A percentile compares a stretch with the other conserved stretches of the same genome.
These are phyloP conservation scores for Sebastes fasciatus DNA, from an alignment of 2,113 vertebrate species.

Conservation along the genomic window DNA sequence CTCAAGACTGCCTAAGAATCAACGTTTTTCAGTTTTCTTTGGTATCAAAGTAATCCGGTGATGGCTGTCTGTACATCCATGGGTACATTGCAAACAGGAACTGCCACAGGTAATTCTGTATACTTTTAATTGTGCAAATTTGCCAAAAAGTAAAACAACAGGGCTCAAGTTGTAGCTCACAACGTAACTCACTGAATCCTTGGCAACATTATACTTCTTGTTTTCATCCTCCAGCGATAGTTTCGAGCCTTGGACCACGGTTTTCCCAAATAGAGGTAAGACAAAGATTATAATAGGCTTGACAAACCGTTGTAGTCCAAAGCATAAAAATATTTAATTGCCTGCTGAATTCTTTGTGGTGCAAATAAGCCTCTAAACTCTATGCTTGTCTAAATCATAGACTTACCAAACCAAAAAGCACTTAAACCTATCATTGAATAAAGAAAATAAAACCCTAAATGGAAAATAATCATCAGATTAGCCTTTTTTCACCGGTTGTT, in stretches of 20 bases:
- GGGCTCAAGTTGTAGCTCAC: too few species aligned
- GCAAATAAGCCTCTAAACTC: neutral
- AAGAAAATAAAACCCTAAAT: neutral
- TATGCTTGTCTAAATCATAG: neutral
- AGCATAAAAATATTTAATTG: neutral
- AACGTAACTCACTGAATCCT: neutral
- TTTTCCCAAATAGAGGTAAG: neutral
- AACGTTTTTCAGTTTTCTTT: neutral
- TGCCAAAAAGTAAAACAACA: neutral
- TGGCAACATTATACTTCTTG: neutral
- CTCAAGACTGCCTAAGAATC: neutral
- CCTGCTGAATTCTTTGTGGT: neutral
- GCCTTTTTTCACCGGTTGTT: rapidly evolving
- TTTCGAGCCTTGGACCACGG: neutral
- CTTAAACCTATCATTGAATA: neutral
- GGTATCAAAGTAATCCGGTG: neutral
- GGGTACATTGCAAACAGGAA: neutral
- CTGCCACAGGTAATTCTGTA: neutral
- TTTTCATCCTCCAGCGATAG: neutral
- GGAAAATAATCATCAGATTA: neutral
- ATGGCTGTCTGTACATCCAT: neutral
- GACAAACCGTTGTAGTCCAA: neutral
- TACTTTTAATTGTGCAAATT: neutral
- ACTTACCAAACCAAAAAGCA: constrained; percentile 3
- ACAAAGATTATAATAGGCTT: neutral